Percentiles rank a stretch among this genome's conserved stretches.
These are phyloP conservation scores for Hippocampus abdominalis DNA, from an alignment of 2,113 vertebrate species.

Conservation along the genomic window DNA sequence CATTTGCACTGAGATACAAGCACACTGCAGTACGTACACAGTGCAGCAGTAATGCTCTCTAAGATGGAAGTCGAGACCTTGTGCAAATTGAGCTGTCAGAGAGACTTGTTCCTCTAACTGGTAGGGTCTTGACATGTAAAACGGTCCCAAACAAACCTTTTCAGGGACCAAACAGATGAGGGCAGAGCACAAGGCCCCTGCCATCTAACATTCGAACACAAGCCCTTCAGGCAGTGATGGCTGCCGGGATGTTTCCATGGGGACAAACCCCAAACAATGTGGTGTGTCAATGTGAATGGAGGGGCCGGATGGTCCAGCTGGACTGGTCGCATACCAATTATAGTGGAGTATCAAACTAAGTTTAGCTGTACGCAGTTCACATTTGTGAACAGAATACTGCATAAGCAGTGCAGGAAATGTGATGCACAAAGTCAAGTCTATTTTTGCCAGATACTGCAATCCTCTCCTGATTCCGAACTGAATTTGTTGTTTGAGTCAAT, in stretches of 20 bases:
- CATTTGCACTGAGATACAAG: background rate
- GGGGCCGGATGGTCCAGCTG: constrained; percentile 40
- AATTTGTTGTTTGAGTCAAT: background rate
- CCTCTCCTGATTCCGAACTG: background rate
- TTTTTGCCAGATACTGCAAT: background rate
- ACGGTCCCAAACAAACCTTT: constrained; percentile 46
- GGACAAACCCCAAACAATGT: constrained; percentile 41
- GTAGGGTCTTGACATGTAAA: constrained; percentile 59
- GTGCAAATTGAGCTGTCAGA: constrained; percentile 52
- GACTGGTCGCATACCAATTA: constrained; percentile 36
- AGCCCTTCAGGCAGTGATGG: constrained; percentile 30
- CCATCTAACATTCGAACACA: constrained; percentile 44
- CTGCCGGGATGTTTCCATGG: constrained; percentile 49
- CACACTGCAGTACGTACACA: background rate
- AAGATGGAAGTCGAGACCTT: constrained; percentile 5
- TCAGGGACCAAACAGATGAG: constrained; percentile 34
- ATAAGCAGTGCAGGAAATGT: background rate
- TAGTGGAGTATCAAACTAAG: constrained; percentile 23
- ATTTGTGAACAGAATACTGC: background rate
- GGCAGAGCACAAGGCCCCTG: constrained; percentile 42
- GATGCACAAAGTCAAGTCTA: background rate
- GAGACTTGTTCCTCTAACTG: constrained; percentile 22
- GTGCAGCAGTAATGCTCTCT: constrained; percentile 8
- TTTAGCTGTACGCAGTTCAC: background rate
- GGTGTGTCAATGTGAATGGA: constrained; percentile 19